Evolutionary conservation across 1,140 invertebrate species (phyloP), one percentile per base, ranked within the genome.

Genomic region (Trissolcus basalis): DNA sequence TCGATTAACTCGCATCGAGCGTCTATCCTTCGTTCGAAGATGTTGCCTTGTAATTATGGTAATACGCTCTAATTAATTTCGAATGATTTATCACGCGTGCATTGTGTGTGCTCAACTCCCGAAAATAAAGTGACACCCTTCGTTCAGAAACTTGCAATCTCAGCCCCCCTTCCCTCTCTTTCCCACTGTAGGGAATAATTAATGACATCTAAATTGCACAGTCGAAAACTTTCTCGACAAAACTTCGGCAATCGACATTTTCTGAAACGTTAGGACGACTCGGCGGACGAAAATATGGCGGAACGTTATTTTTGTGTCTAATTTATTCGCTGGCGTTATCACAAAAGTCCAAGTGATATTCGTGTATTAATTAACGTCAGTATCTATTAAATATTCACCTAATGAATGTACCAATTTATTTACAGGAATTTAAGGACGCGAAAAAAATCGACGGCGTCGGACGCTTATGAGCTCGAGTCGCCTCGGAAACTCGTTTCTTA

Each of bases 401-500:
- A 67, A 78, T 78, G 60, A 74, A 67, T 70, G 56, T 65, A 69
- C 67, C 65, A 70, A 70, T 78, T 69, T 63, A 77, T 67, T 67
- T 77, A 77, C 58, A 60, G 41, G 67, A 58, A 50, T 71, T 73
- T 59, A 58, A 56, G 51, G n/a, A 13, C 0, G 50, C 27, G 41
- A 58, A 58, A 71, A 39, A 77, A 68, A 43, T 27, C 12, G 45
- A 27, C 48, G 13, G 11, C 36, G 6, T 13, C 12, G 43, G 13
- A 13, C 36, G 9, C n/a, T 11, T n/a, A 11, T 14, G 32, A 51
- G 12, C 12, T 27, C 53, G 65, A 64, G 43, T 58, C 48, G 43
- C 36, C 45, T 70, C 49, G 50, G 41, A 75, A 80, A 80, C 78
- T 58, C 78, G 75, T 80, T 80, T 54, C 75, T 80, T 80, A 80